Evolutionary conservation across 64 coral and sea anemone species (phyloP).

Genomic region (Catalaphyllia jardinei): DNA sequence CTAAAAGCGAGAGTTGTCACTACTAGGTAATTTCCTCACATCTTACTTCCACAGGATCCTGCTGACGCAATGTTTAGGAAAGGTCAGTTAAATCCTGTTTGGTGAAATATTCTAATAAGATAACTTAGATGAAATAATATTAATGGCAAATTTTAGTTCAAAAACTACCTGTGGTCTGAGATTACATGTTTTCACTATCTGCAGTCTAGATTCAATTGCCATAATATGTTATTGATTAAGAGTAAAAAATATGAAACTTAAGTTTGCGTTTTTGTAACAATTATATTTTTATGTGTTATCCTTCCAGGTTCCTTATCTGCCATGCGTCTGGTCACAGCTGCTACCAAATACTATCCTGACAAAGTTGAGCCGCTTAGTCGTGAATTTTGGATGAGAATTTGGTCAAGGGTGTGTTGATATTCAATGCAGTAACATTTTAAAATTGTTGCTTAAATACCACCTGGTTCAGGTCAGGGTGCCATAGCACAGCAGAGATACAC

Average conservation of each 20-base stretch:
- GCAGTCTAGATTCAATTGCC: too few relatives aligned
- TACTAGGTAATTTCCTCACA: too few relatives aligned
- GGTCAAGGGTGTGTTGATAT: slow-evolving; percentile 66
- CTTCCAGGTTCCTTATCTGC: slow-evolving; percentile 70
- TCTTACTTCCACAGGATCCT: slow-evolving; percentile 21
- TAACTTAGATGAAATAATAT: background rate
- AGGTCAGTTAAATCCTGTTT: slow-evolving; percentile 25
- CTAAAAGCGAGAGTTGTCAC: too few relatives aligned
- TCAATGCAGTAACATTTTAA: background rate
- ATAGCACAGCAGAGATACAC: slow-evolving; percentile 35
- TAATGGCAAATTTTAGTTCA: background rate
- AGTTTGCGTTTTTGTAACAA: too few relatives aligned
- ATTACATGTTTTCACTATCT: too few relatives aligned
- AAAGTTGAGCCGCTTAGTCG: slow-evolving; percentile 71
- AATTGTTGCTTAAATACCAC: too few relatives aligned
- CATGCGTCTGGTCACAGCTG: slow-evolving; percentile 75
- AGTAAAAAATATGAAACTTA: too few relatives aligned
- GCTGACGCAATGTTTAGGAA: slow-evolving; percentile 50
- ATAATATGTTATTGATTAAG: too few relatives aligned
- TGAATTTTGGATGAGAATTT: slow-evolving; percentile 85
- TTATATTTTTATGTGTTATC: background rate
- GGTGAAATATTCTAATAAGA: background rate
- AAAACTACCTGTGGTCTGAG: too few relatives aligned
- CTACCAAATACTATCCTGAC: slow-evolving; percentile 63
- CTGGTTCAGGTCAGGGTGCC: too few relatives aligned